Evolutionary conservation across 2,113 vertebrate genomes (phyloP), one percentile per base, ranked within the genome.

Genomic region (Periophthalmus modestus): DNA sequence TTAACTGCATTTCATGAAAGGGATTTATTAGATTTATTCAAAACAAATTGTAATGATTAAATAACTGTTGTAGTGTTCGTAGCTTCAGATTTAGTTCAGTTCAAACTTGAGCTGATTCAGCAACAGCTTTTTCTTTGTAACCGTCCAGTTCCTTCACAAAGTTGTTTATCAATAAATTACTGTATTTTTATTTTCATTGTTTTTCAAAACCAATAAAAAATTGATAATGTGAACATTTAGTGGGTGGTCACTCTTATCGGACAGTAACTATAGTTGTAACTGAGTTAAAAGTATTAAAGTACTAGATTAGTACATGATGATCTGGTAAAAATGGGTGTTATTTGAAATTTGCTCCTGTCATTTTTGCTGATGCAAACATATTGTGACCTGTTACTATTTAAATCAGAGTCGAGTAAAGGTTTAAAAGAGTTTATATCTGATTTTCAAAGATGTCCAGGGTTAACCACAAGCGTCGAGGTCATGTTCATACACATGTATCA

Each of bases 161-260:
- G 43, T 48, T 67, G 46, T 84, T 86, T 87, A 87, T 68, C 69
- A 82, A 78, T 73, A 84, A 75, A 87, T 80, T 28, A 69, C 83
- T 88, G 86, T 89, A 85, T 87, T 88, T 89, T 85, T 88, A 87
- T 89, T 83, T 76, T 74, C 59, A 5, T 79, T 72, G 85, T 73
- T 81, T 66, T 85, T 87, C 70, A 78, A 84, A 93, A 91, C 90
- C 80, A 94, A 93, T 92, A 91, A 91, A 93, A 87, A 76, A 23
- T 85, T 82, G 33, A 78, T 66, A 77, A 52, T 52, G 5, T 54
- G 14, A 18, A 50, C 19, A n/a, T 80, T 71, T 74, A 71, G 0
- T 23, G 24, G 9, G 15, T 55, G 65, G 47, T 71, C 0, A 18
- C 14, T 62, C 11, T 58, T 39, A 39, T 39, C 39, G 10, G 39